Evolutionary conservation across 2,113 vertebrate genomes (phyloP).

Genomic region (Rhinichthys klamathensis): DNA sequence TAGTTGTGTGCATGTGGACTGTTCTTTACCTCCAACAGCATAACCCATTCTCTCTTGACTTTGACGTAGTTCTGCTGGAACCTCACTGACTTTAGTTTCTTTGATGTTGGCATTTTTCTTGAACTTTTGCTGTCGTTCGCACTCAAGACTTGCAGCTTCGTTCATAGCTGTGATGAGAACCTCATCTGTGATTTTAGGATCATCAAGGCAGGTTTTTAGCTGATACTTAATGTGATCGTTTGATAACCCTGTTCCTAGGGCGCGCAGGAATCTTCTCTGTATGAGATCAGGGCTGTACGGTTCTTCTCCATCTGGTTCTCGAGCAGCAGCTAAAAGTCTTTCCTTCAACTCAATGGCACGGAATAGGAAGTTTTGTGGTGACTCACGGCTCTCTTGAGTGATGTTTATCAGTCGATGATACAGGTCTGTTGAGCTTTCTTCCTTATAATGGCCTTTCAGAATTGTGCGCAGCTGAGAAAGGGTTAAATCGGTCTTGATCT

Average conservation of each 20-base stretch:
- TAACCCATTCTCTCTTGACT: background rate
- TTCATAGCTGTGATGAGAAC: constrained; percentile 52
- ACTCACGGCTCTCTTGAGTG: constrained; percentile 39
- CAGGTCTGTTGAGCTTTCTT: constrained; percentile 56
- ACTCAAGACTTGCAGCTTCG: constrained; percentile 53
- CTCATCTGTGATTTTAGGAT: constrained; percentile 26
- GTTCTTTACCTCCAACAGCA: background rate
- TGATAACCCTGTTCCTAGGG: constrained; percentile 15
- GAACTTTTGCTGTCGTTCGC: constrained; percentile 51
- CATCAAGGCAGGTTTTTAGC: constrained; percentile 48
- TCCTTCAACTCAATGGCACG: constrained; percentile 27
- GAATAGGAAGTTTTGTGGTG: constrained; percentile 27
- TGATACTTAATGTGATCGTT: constrained; percentile 57
- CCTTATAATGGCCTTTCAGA: constrained; percentile 55
- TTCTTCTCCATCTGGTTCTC: constrained; percentile 44
- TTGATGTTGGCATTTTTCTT: constrained; percentile 6
- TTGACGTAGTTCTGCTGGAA: background rate
- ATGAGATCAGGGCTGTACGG: constrained; percentile 50
- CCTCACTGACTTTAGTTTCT: constrained; percentile 3
- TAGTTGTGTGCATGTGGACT: background rate
- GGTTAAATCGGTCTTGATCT: constrained; percentile 48
- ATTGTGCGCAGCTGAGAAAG: constrained; percentile 53
- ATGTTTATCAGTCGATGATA: constrained; percentile 42
- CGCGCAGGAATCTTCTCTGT: constrained; percentile 46
- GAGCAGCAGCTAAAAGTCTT: constrained; percentile 25